These are phyloP conservation scores for Poeciliopsis retropinna DNA, from an alignment of 2,113 vertebrate species.

Conservation along the genomic window DNA sequence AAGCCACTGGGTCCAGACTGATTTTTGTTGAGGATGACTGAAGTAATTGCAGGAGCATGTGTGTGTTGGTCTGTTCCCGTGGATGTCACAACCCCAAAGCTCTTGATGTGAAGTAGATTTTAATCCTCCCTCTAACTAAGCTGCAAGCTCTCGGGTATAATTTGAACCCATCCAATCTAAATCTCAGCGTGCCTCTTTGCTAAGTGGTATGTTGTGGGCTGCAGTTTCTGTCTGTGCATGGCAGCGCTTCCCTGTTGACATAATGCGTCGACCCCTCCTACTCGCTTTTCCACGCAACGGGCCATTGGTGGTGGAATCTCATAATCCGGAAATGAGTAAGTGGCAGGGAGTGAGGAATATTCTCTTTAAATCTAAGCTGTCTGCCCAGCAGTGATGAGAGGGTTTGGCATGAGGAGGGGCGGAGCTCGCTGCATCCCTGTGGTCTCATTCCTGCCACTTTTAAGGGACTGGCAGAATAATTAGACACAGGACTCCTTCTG, in stretches of 20 bases:
- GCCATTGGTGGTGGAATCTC: constrained; percentile 31
- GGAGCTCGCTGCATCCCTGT: constrained; percentile 45
- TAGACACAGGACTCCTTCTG: constrained; percentile 40
- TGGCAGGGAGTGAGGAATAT: constrained; percentile 64
- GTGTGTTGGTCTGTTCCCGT: constrained; percentile 39
- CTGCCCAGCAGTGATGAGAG: constrained; percentile 53
- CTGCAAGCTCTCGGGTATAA: constrained; percentile 73
- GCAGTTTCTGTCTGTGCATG: constrained; percentile 62
- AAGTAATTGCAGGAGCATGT: constrained; percentile 39
- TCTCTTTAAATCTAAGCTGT: constrained; percentile 65
- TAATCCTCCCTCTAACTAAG: constrained; percentile 78
- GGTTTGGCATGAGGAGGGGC: constrained; percentile 50
- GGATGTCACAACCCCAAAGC: constrained; percentile 60
- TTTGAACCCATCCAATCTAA: constrained; percentile 70
- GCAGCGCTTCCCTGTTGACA: constrained; percentile 67
- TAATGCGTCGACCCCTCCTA: constrained; percentile 51
- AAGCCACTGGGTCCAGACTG: constrained; percentile 38
- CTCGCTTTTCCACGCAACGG: constrained; percentile 35
- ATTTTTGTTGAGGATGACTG: constrained; percentile 51
- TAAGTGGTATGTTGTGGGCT: constrained; percentile 66
- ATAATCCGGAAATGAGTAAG: constrained; percentile 68
- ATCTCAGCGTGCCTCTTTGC: constrained; percentile 61
- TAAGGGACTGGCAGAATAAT: constrained; percentile 35
- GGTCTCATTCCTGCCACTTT: constrained; percentile 56
- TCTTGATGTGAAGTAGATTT: constrained; percentile 72